Evolutionary conservation across 2,113 vertebrate genomes (phyloP).

Genomic region (Tringa solitaria): DNA sequence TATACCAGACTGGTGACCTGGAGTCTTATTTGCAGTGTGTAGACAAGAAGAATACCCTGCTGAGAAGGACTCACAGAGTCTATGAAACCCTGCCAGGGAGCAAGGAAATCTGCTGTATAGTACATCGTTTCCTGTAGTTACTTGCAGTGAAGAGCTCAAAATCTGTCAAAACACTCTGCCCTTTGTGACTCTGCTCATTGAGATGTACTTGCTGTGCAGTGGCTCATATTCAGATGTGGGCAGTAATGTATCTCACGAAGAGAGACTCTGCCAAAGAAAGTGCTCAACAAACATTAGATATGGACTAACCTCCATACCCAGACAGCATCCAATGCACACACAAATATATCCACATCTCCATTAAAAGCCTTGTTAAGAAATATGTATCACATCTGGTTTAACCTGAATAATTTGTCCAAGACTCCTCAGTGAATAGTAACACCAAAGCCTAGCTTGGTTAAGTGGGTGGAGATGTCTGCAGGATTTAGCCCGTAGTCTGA

Average conservation of each 20-base stretch:
- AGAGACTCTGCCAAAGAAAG: neutral
- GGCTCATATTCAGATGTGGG: neutral
- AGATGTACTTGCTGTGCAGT: neutral
- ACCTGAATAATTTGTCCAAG: neutral
- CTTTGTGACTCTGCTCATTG: neutral
- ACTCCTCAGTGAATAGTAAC: neutral
- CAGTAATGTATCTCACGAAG: neutral
- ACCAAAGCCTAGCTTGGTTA: neutral
- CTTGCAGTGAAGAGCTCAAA: constrained; percentile 55
- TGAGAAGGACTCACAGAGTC: constrained; percentile 45
- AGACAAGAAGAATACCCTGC: constrained; percentile 56
- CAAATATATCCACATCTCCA: neutral
- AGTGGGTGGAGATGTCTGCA: neutral
- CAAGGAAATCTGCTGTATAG: constrained; percentile 51
- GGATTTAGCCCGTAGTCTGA: neutral
- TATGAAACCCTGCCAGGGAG: constrained; percentile 43
- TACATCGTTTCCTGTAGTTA: constrained; percentile 53
- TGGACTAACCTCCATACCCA: neutral
- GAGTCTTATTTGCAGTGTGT: neutral
- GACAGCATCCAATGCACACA: neutral
- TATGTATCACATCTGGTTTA: neutral
- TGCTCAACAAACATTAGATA: neutral
- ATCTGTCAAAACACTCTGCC: constrained; percentile 26
- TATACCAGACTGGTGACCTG: neutral
- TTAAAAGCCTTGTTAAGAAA: neutral